Evolutionary conservation across 2,888 invertebrate genomes (phyloP), one percentile per base, ranked within the genome.

Genomic region (Dryococelus australis): DNA sequence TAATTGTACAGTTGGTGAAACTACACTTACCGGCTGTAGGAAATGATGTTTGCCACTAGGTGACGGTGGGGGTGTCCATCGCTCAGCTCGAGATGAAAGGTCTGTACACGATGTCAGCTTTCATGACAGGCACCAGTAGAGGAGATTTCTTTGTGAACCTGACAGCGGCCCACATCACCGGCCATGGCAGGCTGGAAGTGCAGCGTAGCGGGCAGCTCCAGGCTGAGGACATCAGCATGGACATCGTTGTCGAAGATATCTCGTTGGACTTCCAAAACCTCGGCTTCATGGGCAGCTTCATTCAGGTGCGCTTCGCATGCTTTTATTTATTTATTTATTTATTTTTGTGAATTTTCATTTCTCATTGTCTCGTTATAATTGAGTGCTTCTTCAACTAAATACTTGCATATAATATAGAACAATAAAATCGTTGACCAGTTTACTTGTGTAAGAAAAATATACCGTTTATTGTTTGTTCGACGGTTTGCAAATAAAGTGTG

Each of bases 251-350:
- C 90, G 94, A 94, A 85, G 95, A 95, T 85, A 97, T 98, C 90
- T 93, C 95, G 13, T 95, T 97, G 93, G 95, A 97, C 91, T 97
- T 98, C 90, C 94, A 97, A 92, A 97, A 97, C 91, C 94, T 97
- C 0, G 96, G 97, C 9, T 95, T 97, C 89, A 93, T 97, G 88
- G 97, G 96, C 0, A 94, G 94, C 81, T 92, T 95, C 87, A 93
- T 95, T 87, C 93, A 93, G 91, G 91, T 90, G 87, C 79, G 78
- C 80, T 65, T 65, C 10, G 4, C 35, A 3, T 35, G 35, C 35
- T 35, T 35, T 35, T 35, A 3, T 35, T 35, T 35, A 1, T 4
- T 3, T 35, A n/a, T n/a, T n/a, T n/a, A n/a, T 35, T 35, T 35
- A 35, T 35, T 35, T 35, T 3, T 35, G 4, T 35, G 35, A 35